Base-by-base conservation (phyloP, 23 tunicate genomes). In the Ascidia mentula region DNA sequence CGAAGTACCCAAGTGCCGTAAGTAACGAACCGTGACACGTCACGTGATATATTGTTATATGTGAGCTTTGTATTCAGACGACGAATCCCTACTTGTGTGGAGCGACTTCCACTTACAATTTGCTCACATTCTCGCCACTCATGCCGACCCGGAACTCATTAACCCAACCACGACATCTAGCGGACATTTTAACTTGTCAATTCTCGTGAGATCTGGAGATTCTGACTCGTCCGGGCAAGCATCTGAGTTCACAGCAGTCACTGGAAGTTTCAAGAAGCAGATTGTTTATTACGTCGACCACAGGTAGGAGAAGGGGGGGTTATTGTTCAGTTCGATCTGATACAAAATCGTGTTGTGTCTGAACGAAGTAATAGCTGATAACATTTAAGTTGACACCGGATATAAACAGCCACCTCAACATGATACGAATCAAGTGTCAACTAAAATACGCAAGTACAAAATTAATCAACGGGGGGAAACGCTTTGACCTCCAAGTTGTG, bases 1-100 rank as follows among this genome's bases (percentile, higher is more conserved):
- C 40, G 80, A 90, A 78, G 79, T 90, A 9, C 33, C 81, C 24
- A 88, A 72, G 77, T 88, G 93, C 61, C 69, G 93, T 88, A 73
- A 88, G 93, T 72, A 32, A 53, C 65, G 65, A 28, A 53, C 24
- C 2, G 65, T 53, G 24, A 53, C 65, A 28, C 13, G 22, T 53
- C 13, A 53, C n/a, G 65, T 53, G 65, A 53, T 42, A 42, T 9
- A 42, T 9, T 12, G 15, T 42, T 42, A 9, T 12, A 9, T 12
- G 53, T 15, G 53, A 42, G 12, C 15, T 15, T 42, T 42, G 53
- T 42, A 9, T 42, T 12, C 65, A 53, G 65, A 53, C 13, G 65
- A 53, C 13, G 65, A 53, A 9, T 53, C 65, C 13, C 13, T 53
- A 1, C 65, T 53, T 3, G 65, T 53, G 22, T 53, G 65, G 65